Evolutionary conservation across 2,113 vertebrate genomes (phyloP).

Genomic region (Eonycteris spelaea): DNA sequence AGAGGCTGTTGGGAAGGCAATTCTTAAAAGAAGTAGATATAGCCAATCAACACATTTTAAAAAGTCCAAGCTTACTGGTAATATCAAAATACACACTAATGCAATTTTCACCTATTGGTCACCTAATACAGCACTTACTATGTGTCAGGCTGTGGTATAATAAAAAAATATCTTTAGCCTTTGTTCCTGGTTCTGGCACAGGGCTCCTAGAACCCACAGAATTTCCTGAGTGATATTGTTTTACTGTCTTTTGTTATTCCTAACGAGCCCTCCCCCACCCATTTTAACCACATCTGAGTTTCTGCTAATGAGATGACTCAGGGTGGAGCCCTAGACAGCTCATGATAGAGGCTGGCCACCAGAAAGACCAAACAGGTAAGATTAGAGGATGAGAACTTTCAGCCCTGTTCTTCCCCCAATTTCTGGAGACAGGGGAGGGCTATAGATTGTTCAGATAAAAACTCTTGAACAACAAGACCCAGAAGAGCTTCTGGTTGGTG

Average conservation of each 20-base stretch:
- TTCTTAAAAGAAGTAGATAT: background rate
- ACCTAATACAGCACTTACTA: background rate
- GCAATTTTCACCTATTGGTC: background rate
- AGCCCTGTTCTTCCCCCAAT: background rate
- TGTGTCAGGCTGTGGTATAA: background rate
- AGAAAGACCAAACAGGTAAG: background rate
- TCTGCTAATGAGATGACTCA: background rate
- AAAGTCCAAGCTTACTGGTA: background rate
- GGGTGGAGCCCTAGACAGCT: background rate
- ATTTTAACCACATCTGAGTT: background rate
- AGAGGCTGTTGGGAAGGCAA: background rate
- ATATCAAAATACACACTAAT: slow-evolving; percentile 17
- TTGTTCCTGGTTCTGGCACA: background rate
- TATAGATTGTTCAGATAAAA: background rate
- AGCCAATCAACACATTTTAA: background rate
- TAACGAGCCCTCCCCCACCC: background rate
- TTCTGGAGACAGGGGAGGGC: background rate
- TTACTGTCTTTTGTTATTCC: background rate
- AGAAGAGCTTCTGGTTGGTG: background rate
- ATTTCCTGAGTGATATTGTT: background rate
- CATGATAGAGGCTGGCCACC: background rate
- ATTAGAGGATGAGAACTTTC: background rate
- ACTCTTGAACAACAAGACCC: background rate
- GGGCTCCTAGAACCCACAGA: background rate
- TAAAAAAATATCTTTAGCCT: background rate